Base-by-base conservation (phyloP, 2,888 invertebrate genomes). In the Apamea anceps region DNA sequence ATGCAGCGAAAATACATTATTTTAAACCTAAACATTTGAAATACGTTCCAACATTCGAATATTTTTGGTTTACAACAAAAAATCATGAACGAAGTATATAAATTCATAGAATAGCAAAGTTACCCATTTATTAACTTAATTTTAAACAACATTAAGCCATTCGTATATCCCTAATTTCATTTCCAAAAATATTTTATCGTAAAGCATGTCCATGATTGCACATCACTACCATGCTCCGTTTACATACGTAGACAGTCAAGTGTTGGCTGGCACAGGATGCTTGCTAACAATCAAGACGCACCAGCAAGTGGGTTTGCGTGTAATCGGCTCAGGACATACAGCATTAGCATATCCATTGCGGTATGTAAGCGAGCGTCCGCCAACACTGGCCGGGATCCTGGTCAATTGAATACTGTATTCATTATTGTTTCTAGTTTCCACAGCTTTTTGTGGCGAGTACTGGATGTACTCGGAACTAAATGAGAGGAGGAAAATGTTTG, bases 241-340 rank as follows among this genome's bases (percentile, higher is more conserved):
- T 85, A 75, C 81, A 87, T 51, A 84, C 60, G 28, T 60, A 42
- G 28, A 87, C 79, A 86, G 85, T 83, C 84, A 80, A 83, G 82
- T 84, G 80, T 77, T 75, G 62, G 71, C 74, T 74, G 80, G 81
- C 86, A 82, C 89, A 87, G 85, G 80, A 87, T 86, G 87, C 88
- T 87, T 90, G 88, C 88, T 87, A 87, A 90, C 93, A 94, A 93
- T 94, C 91, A 92, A 90, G 92, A 88, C 75, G 81, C 67, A 87
- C 81, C 74, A 88, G 90, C 91, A 91, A 94, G 94, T 92, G 93
- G 93, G 94, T 93, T 94, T 94, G 90, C 93, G 87, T 94, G 95
- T 95, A 94, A 95, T 95, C 94, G 93, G 90, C 92, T 92, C 91
- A 89, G 90, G 89, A 92, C 91, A 93, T 90, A 92, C 91, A 88